Percentiles rank a stretch among this genome's conserved stretches.
These are phyloP conservation scores for Brachionus rotundiformis DNA, from an alignment of 1,140 invertebrate genomes.

Conservation along the genomic window DNA sequence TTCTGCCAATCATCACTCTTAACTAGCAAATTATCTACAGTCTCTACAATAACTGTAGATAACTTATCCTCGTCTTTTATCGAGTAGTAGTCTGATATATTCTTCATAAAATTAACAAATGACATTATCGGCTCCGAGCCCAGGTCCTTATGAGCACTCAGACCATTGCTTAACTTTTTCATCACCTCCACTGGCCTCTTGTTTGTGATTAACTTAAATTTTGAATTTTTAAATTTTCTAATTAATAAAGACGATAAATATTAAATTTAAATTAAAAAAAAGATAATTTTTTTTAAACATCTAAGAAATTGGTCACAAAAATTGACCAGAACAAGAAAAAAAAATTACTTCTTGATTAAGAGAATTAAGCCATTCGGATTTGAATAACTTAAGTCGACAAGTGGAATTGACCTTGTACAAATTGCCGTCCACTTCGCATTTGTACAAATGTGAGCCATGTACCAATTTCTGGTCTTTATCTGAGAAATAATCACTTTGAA, in stretches of 20 bases:
- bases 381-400: not conserved
- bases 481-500: not conserved
- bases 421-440: slow-evolving; percentile 15
- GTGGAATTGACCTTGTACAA: slow-evolving; percentile 16
- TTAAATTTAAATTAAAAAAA: not conserved
- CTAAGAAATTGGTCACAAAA: too few relatives aligned
- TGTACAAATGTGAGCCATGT: slow-evolving; percentile 25
- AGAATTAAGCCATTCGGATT: not conserved
- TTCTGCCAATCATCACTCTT: not conserved
- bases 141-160: not conserved
- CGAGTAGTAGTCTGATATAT: not conserved
- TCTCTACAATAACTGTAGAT: not conserved
- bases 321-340: slow-evolving; percentile 18
- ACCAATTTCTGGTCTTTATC: not conserved
- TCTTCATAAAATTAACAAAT: slow-evolving; percentile 21
- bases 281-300: not conserved
- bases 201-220: not conserved
- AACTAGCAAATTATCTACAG: not conserved
- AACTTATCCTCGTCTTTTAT: not conserved
- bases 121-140: not conserved
- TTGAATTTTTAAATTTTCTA: too few relatives aligned
- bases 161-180: not conserved
- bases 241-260: too few relatives aligned
- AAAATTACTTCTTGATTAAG: slow-evolving; percentile 17
- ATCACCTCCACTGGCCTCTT: not conserved